A percentile compares a stretch with the other conserved stretches of the same genome.
Evolutionary conservation across 1,140 invertebrate genomes (phyloP).

Genomic region (Drosophila watanabei): DNA sequence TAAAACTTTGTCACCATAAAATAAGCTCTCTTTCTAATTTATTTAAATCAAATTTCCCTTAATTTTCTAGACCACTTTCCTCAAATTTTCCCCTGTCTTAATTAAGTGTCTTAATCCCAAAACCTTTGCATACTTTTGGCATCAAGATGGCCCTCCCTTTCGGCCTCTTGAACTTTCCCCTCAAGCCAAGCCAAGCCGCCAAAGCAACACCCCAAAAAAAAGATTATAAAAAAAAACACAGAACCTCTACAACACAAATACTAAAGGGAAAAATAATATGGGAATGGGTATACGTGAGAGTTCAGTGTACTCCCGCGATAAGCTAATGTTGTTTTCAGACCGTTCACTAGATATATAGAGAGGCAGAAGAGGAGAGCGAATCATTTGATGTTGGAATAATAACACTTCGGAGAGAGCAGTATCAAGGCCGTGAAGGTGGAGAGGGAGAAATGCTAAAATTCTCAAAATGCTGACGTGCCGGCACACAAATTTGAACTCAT

Average conservation of each 20-base stretch:
- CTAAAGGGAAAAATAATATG: constrained; percentile 1
- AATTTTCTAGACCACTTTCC: not conserved
- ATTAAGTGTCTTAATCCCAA: constrained; percentile 14
- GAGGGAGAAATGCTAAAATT: constrained; percentile 21
- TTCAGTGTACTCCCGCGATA: constrained; percentile 77
- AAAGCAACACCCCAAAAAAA: constrained; percentile 66
- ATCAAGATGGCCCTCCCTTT: constrained; percentile 13
- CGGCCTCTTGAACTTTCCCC: constrained; percentile 48
- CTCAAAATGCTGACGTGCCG: constrained; percentile 52
- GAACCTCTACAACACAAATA: constrained; percentile 16
- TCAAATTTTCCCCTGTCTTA: not conserved
- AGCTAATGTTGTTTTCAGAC: constrained; percentile 64
- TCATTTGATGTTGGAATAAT: constrained; percentile 36
- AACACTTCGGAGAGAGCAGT: constrained; percentile 10
- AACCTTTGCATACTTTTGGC: constrained; percentile 69
- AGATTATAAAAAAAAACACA: constrained; percentile 27
- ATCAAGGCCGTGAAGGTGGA: constrained; percentile 36
- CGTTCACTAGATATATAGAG: constrained; percentile 41
- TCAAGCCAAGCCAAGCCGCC: constrained; percentile 1
- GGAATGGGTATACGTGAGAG: constrained; percentile 36
- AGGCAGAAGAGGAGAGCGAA: constrained; percentile 27
- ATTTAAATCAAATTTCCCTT: not conserved
- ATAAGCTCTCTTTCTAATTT: too few relatives aligned
- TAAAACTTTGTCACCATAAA: not conserved
- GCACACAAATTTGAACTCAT: constrained; percentile 72